Conservation (phyloP, 2,797 vertebrate genomes). For the Trachops cirrhosus region DNA sequence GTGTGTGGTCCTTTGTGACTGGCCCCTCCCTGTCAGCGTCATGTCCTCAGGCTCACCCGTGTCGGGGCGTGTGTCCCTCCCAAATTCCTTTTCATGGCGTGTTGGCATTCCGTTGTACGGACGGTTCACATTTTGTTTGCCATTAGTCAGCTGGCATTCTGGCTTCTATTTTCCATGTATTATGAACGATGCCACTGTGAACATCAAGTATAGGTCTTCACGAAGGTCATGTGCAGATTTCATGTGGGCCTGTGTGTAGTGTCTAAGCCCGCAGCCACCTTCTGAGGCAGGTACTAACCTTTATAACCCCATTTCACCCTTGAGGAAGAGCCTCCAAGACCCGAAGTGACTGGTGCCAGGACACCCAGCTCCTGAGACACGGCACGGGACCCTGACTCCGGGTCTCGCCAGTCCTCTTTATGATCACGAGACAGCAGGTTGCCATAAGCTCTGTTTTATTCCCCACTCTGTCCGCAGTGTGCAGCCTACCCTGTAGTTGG, state of each 20-base stretch:
- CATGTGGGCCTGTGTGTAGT: neutral
- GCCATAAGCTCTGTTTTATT: accelerated
- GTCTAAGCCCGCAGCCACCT: neutral
- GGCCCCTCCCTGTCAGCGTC: neutral
- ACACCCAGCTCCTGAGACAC: neutral
- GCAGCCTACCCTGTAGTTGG: accelerated
- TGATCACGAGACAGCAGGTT: too few species aligned
- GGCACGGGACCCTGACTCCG: neutral
- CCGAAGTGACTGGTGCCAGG: neutral
- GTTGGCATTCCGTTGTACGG: neutral
- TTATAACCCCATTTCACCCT: neutral
- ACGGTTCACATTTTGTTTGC: neutral
- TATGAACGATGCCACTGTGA: neutral
- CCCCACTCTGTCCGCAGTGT: accelerated
- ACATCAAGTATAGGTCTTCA: neutral
- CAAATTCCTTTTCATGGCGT: neutral
- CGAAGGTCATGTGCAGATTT: neutral
- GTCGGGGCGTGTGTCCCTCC: neutral
- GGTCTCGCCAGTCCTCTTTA: neutral
- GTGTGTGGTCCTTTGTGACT: neutral
- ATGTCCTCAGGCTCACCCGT: neutral
- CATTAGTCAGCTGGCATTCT: neutral
- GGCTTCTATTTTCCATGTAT: neutral
- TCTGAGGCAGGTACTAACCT: neutral
- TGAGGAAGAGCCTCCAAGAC: neutral